Evolutionary conservation across 2,888 invertebrate species (phyloP), one percentile per base, ranked within the genome.

Genomic region (Nephrotoma appendiculata): DNA sequence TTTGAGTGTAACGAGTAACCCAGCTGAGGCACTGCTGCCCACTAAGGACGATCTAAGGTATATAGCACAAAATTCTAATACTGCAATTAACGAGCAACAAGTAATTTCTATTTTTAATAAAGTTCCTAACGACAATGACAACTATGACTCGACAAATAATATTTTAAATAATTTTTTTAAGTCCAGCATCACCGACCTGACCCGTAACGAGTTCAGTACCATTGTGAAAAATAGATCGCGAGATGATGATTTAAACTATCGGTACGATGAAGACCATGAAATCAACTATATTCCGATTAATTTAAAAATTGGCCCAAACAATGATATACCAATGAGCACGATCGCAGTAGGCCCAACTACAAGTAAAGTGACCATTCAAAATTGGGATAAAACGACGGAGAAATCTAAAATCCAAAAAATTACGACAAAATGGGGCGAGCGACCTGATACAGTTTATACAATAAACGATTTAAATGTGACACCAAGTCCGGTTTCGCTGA

Each of bases 101-200:
- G 7, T 84, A 84, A 84, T 43, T 84, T 84, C 84, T 42, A 84
- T 84, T 84, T 84, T 84, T 84, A 42, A 84, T 12, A 42, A 85
- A 71, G 87, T 86, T 12, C 86, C 88, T 31, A 87, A 86, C 44
- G 71, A 87, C 6, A 87, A 31, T 31, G 1, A 88, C 15, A 87
- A 88, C 86, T 87, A 87, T 85, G 42, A 41, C 19, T 88, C 88
- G 9, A 88, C 86, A 57, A 88, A 88, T 88, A 86, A 87, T 86
- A 88, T 88, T 86, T 52, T 88, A 41, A 88, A 87, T 87, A 87
- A 88, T 83, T 88, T 88, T 86, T 85, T 88, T 6, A 87, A 86
- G 83, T 87, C 87, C 85, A 87, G 86, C 87, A 87, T 88, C 41
- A 6, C 44, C 5, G 86, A 87, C 48, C 87, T 88, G 19, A 85